Evolutionary conservation across 2,888 invertebrate species (phyloP).

Genomic region (Scaptomyza caliginosa): DNA sequence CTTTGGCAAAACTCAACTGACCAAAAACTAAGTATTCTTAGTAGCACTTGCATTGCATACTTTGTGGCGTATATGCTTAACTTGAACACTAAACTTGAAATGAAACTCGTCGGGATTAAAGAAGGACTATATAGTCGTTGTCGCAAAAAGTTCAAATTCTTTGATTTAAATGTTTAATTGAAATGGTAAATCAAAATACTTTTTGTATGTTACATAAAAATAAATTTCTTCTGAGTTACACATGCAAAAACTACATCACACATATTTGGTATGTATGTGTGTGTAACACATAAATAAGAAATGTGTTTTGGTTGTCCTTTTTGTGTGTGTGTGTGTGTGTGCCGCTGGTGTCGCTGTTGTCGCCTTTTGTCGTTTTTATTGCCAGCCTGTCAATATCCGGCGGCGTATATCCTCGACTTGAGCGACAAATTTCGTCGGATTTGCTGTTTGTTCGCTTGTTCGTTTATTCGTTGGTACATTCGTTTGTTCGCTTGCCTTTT

Average conservation of each 20-base stretch:
- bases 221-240: neutral
- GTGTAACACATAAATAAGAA: conserved; percentile 55
- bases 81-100: neutral
- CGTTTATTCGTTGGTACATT: neutral
- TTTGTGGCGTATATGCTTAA: conserved; percentile 13
- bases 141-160: neutral
- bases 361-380: conserved; percentile 69
- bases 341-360: conserved; percentile 43
- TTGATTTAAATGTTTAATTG: neutral
- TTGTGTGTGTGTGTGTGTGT: conserved; percentile 8
- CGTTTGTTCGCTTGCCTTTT: conserved; percentile 35
- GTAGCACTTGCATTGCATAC: neutral
- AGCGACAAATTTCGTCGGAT: conserved; percentile 58
- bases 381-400: conserved; percentile 72
- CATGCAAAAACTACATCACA: neutral
- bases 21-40: neutral
- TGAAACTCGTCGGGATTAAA: conserved; percentile 2
- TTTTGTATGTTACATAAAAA: neutral
- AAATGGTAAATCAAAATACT: neutral
- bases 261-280: neutral
- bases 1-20: neutral
- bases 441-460: conserved; percentile 31
- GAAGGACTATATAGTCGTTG: neutral
- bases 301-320: conserved; percentile 39
- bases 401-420: conserved; percentile 41